A percentile compares a stretch with the other conserved stretches of the same genome.
These are phyloP conservation scores for Pemphredon lugubris DNA, from an alignment of 2,888 invertebrate species.

Conservation along the genomic window DNA sequence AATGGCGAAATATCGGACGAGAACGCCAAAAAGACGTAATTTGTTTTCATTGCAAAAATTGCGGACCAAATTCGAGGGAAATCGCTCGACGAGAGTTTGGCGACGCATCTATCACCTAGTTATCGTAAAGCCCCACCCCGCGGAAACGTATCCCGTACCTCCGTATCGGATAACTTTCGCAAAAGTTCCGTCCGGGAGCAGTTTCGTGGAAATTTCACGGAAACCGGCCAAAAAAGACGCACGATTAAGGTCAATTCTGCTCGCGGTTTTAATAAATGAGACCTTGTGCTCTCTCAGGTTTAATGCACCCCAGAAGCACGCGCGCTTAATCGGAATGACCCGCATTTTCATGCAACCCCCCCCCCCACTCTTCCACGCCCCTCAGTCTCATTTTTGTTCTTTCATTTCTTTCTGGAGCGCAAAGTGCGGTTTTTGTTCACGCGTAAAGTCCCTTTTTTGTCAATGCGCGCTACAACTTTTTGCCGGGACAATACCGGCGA, in stretches of 20 bases:
- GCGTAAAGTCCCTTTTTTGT: constrained; percentile 19
- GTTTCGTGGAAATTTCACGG: constrained; percentile 33
- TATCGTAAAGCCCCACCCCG: too few species aligned
- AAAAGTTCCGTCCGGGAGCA: not conserved
- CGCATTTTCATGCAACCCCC: constrained; percentile 40
- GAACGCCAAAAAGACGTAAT: too few species aligned
- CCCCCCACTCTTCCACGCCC: too few species aligned
- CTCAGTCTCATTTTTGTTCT: constrained; percentile 9
- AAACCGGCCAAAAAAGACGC: constrained; percentile 41
- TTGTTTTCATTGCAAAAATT: too few species aligned
- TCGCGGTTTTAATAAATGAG: constrained; percentile 54
- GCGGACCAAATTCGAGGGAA: too few species aligned
- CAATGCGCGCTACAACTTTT: too few species aligned
- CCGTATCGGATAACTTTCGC: constrained; percentile 6
- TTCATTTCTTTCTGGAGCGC: not conserved
- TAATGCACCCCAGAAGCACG: constrained; percentile 44
- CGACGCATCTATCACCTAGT: too few species aligned
- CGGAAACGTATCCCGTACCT: too few species aligned
- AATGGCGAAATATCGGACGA: too few species aligned
- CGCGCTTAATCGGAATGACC: constrained; percentile 43
- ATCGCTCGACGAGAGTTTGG: too few species aligned
- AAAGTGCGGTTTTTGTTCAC: constrained; percentile 20
- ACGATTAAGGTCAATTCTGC: constrained; percentile 51
- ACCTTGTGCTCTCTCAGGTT: constrained; percentile 47
- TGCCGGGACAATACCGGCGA: too few species aligned